phyloP scores from a whole-genome alignment of 2,113 vertebrate species.

The Equus quagga region DNA sequence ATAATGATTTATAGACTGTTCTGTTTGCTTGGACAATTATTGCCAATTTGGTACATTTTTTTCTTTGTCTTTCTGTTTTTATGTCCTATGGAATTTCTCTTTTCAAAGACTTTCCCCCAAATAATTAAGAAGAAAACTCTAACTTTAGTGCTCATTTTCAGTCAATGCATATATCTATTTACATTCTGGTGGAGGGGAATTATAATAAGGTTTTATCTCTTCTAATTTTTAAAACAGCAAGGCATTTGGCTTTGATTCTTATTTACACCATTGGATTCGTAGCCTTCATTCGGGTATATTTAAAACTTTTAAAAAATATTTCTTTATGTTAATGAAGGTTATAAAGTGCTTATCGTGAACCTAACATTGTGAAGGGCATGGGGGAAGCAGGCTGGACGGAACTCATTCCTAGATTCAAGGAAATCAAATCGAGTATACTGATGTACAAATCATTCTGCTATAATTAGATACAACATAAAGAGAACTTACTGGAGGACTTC shows the following conservation, averaged over 20 bases:
- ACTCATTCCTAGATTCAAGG: neutral
- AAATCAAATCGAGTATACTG: neutral
- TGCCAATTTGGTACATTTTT: neutral
- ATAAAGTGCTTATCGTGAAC: neutral
- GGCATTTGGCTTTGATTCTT: neutral
- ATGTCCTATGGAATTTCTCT: neutral
- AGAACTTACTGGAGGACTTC: neutral
- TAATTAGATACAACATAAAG: neutral
- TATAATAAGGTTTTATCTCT: neutral
- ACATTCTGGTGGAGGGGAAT: neutral
- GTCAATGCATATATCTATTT: neutral
- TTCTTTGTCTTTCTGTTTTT: neutral
- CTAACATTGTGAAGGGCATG: neutral
- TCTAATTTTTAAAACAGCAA: slow-evolving; percentile 28
- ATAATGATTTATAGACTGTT: neutral
- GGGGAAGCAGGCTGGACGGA: neutral
- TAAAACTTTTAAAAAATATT: neutral
- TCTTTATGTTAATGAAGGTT: neutral
- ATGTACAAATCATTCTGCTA: neutral
- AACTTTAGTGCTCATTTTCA: neutral
- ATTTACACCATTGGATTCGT: neutral
- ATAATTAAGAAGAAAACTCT: neutral
- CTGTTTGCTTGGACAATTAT: neutral
- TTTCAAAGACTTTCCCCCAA: neutral
- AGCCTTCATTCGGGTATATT: neutral